Base-by-base conservation (phyloP, 2,113 vertebrate genomes). In the Puntigrus tetrazona region DNA sequence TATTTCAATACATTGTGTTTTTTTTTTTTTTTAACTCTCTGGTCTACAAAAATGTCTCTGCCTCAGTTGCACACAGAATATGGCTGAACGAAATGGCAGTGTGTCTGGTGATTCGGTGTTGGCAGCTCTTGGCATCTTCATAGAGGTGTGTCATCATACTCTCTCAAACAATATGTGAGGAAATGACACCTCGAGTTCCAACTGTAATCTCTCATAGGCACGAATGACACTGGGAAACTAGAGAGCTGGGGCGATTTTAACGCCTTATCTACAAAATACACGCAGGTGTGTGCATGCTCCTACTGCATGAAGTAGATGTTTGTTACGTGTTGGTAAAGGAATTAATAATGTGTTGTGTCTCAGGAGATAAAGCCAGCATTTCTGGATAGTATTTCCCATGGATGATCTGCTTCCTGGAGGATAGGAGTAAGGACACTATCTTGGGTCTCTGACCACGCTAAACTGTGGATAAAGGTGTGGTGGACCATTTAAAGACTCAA, bases 401-500 rank as follows among this genome's bases (percentile, higher is more conserved):
- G 4, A 85, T 34, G 91, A 91, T 29, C 86, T 96, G 65, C 86
- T 95, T 55, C 86, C 88, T 22, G 31, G 86, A 3, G 6, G 13
- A 94, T 83, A 82, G 84, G 0, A 84, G 67, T 7, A 90, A 90
- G 70, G 95, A 92, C 90, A 91, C 2, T 95, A 95, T 59, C 13
- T 20, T 22, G 95, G 95, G 16, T 96, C 95, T 1, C 86, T 95
- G 81, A 95, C 94, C 20, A 94, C 89, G 1, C 94, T 94, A 0
- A 10, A 18, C 13, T 95, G 95, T 81, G 84, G n/a, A 75, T 0
- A 88, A 95, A 86, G 89, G 31, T 0, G 94, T 95, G 0, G 0
- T 95, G 95, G 95, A 95, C 95, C 0, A 45, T 95, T 95, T 86
- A 84, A 93, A 7, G 89, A 95, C 90, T 95, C 43, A 79, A 78